Conservation (phyloP, 2,888 invertebrate species). For the Cheilosia variabilis region DNA sequence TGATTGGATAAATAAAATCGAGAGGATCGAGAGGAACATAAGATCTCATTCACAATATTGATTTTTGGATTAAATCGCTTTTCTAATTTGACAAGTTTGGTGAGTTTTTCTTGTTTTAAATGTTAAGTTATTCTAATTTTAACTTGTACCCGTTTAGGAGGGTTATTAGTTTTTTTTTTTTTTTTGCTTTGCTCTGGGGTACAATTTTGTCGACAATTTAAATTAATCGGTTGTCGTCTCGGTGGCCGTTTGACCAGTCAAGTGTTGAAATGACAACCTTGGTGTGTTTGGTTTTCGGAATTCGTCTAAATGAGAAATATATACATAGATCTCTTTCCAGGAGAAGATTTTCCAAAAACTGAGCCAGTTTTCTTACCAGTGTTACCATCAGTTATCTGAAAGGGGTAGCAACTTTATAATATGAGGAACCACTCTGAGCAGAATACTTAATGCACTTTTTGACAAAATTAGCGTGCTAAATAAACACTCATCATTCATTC, state of each 20-base stretch:
- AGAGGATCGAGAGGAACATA: constrained; percentile 15
- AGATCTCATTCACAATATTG: constrained; percentile 37
- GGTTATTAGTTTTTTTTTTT: background rate
- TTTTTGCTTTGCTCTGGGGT: background rate
- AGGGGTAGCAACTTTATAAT: no score
- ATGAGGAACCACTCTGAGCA: no score
- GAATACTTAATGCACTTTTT: background rate
- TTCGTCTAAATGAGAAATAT: no score
- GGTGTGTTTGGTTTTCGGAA: background rate
- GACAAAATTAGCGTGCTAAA: background rate
- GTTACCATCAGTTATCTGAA: no score
- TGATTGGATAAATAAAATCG: constrained; percentile 28
- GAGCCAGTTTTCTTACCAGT: no score
- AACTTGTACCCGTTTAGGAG: background rate
- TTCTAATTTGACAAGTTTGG: constrained; percentile 71
- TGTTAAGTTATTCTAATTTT: background rate
- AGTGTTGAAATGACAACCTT: background rate
- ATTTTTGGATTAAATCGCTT: constrained; percentile 55
- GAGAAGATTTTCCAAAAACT: no score
- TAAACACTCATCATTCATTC: background rate
- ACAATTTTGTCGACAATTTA: background rate
- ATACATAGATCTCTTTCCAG: no score
- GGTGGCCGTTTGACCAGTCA: background rate
- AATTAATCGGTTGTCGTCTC: background rate
- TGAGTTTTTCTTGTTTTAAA: constrained; percentile 35